Evolutionary conservation across 2,888 invertebrate genomes (phyloP).

Genomic region (Troilus luridus): DNA sequence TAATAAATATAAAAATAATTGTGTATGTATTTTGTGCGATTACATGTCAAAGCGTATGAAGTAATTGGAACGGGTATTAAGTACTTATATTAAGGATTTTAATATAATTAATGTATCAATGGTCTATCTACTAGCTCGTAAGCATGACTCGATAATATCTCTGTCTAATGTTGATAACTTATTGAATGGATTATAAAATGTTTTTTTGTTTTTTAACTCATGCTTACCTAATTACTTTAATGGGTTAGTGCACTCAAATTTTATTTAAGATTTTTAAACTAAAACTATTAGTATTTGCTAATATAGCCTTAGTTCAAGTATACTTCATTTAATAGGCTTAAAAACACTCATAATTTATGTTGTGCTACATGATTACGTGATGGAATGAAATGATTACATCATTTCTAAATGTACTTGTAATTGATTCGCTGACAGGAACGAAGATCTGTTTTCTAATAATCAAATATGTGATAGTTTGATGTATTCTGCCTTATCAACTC

Average conservation of each 20-base stretch:
- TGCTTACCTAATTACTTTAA: not conserved
- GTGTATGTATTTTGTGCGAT: not conserved
- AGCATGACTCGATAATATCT: not conserved
- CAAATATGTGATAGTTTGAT: not conserved
- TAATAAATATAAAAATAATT: not conserved
- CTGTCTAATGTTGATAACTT: not conserved
- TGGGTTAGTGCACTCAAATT: not conserved
- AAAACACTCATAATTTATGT: not conserved
- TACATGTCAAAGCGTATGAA: not conserved
- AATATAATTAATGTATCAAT: not conserved
- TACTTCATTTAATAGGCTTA: not conserved
- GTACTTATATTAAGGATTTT: not conserved
- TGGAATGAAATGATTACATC: not conserved
- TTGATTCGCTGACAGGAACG: not conserved
- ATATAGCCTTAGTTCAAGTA: not conserved
- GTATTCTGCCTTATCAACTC: not conserved
- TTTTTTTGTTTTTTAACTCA: not conserved
- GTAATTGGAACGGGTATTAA: slow-evolving; percentile 1
- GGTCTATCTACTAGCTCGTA: not conserved
- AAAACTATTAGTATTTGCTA: not conserved
- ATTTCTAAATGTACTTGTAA: not conserved
- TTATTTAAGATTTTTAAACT: not conserved
- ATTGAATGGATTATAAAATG: not conserved
- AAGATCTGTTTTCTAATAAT: not conserved
- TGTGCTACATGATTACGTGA: not conserved